Conservation (phyloP, 1,140 invertebrate species). For the Amyelois transitella region DNA sequence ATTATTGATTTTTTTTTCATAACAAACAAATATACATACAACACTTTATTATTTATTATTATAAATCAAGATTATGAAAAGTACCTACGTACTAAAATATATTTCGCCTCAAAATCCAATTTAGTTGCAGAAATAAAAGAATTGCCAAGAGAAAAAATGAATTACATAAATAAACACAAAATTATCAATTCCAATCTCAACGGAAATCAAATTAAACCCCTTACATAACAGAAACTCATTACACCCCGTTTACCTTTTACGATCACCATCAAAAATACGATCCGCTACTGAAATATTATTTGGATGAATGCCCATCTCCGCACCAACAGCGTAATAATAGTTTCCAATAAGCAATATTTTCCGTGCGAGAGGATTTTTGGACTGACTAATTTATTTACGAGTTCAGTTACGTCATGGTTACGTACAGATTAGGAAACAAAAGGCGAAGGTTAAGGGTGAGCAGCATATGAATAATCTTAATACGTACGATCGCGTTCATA, state of each 20-base stretch:
- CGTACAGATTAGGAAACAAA: neutral
- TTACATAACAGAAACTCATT: neutral
- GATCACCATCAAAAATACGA: neutral
- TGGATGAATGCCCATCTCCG: slow-evolving; percentile 32
- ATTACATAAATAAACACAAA: too few relatives aligned
- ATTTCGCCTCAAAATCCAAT: too few relatives aligned
- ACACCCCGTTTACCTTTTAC: neutral
- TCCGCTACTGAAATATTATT: slow-evolving; percentile 19
- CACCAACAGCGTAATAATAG: slow-evolving; percentile 34
- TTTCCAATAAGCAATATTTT: slow-evolving; percentile 56
- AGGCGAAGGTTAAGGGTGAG: neutral
- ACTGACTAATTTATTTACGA: slow-evolving; percentile 39
- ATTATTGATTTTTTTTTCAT: too few relatives aligned
- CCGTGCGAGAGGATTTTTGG: slow-evolving; percentile 29
- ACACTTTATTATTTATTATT: too few relatives aligned
- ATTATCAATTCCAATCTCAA: too few relatives aligned
- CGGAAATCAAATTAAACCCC: neutral
- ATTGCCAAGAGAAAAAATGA: too few relatives aligned
- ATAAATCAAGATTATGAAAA: too few relatives aligned
- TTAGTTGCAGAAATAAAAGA: too few relatives aligned
- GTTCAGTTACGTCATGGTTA: slow-evolving; percentile 12
- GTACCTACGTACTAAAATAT: too few relatives aligned
- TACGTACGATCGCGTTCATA: too few relatives aligned
- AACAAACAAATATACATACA: too few relatives aligned
- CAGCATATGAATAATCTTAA: too few relatives aligned